Evolutionary conservation across 2,888 invertebrate species (phyloP), one percentile per base, ranked within the genome.

Genomic region (Phytoseiulus persimilis): DNA sequence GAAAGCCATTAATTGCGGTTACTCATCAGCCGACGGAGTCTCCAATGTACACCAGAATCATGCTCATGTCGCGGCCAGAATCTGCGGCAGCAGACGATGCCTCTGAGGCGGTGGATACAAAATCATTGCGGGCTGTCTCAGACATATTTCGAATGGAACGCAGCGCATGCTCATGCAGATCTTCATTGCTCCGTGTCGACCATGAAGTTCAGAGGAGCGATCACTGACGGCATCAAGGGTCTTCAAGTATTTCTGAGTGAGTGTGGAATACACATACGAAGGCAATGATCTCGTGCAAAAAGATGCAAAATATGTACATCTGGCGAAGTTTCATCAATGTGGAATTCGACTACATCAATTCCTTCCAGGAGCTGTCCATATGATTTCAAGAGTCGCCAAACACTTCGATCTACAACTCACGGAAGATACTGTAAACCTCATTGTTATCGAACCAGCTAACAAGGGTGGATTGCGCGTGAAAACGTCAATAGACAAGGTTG

Each of bases 91-190:
- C 39, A 39, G 39, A 39, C 39, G 39, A 39, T 39, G 39, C 39
- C 9, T 3, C 39, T 39, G 39, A 6, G 39, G 39, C 39, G 39
- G 39, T 39, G 39, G 9, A 39, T 39, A 3, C 39, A 39, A 39
- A 39, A 39, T 9, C 39, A 39, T 3, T 39, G 5, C 39, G 9
- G 39, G 39, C 9, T 39, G 5, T 39, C 39, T 3, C 39, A 39
- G 3, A 39, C 9, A 39, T 90, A 45, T 83, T 90, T 90, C 83
- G 89, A 28, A 65, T 92, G 92, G 90, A 93, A 92, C 46, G 92
- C 93, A 39, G 39, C 3, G 9, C 39, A 6, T 39, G 39, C 39
- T 39, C 39, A 39, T 39, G 39, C 5, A 39, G 39, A 39, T 39
- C 5, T 39, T 39, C 9, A 39, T 39, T n/a, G n/a, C n/a, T 39